These are phyloP conservation scores for Myanophis thanlyinensis DNA, from an alignment of 2,113 vertebrate species.

Conservation along the genomic window DNA sequence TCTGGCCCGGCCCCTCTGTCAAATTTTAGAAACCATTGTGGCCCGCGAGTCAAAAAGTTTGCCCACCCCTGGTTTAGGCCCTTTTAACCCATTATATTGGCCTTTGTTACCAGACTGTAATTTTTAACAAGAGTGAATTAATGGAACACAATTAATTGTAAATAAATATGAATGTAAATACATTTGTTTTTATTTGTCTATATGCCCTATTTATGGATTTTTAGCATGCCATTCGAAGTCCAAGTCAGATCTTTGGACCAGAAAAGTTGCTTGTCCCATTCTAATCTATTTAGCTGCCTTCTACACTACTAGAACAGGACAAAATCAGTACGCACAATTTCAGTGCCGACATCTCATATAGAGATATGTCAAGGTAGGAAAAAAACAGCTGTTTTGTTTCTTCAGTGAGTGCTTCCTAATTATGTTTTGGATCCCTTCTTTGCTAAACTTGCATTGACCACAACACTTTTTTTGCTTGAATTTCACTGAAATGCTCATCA, in stretches of 20 bases:
- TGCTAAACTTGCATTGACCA: neutral
- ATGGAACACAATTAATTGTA: neutral
- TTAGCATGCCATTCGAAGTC: neutral
- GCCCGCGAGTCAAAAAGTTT: no score
- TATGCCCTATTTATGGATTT: neutral
- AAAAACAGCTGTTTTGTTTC: neutral
- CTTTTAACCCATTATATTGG: neutral
- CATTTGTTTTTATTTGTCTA: neutral
- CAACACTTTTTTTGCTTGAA: neutral
- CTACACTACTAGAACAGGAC: neutral
- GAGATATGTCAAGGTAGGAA: neutral
- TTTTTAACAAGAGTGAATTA: neutral
- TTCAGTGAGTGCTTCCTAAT: neutral
- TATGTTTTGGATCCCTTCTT: neutral
- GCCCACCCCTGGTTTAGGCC: neutral
- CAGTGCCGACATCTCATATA: neutral
- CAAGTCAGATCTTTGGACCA: neutral
- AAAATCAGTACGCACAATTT: neutral
- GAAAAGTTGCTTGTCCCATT: neutral
- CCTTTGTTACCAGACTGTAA: neutral
- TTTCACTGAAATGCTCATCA: neutral
- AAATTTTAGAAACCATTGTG: no score
- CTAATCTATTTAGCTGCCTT: neutral
- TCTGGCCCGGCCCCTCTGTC: no score
- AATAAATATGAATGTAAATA: neutral